Conservation (phyloP, 1,140 invertebrate genomes). For the Anastatus disparis region DNA sequence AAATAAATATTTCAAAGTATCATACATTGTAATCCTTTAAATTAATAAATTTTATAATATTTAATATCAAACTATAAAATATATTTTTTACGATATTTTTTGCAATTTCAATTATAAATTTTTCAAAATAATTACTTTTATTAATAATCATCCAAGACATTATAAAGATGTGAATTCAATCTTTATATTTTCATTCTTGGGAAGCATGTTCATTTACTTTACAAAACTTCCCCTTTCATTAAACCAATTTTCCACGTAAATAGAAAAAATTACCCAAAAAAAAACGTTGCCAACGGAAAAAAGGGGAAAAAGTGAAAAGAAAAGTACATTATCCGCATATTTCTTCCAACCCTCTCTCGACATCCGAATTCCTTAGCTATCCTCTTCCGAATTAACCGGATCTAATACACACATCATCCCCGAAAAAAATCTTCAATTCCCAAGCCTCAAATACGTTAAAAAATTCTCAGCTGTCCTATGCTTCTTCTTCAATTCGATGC, state of each 20-base stretch:
- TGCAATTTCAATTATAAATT: no score
- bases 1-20: no score
- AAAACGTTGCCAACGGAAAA: not conserved
- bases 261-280: not conserved
- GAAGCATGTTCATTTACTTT: no score
- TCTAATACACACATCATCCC: not conserved
- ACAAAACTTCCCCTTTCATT: not conserved
- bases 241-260: not conserved
- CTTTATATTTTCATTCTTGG: no score
- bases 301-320: not conserved
- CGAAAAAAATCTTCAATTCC: not conserved
- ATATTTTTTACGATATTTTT: no score
- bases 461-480: slow-evolving; percentile 5
- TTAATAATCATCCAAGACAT: no score
- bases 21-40: no score
- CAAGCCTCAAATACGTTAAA: not conserved
- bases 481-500: not conserved
- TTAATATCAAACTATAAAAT: no score
- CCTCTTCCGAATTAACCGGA: not conserved
- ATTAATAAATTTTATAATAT: no score
- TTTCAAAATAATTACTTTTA: no score
- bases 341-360: not conserved
- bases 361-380: not conserved
- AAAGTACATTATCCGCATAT: not conserved
- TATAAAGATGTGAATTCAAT: no score